Conservation (phyloP, 2,797 vertebrate species). For the Enteromius anoplus region DNA sequence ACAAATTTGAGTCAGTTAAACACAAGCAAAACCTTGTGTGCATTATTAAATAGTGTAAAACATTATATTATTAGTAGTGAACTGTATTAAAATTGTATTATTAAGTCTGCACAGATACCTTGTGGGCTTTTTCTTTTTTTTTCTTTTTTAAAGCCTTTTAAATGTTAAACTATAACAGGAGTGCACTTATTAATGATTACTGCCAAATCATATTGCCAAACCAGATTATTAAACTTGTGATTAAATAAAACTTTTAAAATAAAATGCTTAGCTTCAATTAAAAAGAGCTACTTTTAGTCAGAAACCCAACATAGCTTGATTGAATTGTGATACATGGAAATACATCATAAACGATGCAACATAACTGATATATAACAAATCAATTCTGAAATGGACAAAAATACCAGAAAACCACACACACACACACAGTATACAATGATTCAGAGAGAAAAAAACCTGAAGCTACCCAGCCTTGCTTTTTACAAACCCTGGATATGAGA, state of each 20-base stretch:
- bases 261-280: background rate
- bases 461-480: conserved; percentile 55
- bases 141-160: background rate
- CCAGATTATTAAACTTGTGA: background rate
- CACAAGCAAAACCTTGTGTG: background rate
- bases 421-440: conserved; percentile 47
- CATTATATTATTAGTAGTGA: background rate
- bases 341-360: background rate
- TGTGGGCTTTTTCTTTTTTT: too few relatives aligned
- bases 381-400: conserved; percentile 47
- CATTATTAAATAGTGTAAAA: background rate
- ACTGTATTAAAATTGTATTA: background rate
- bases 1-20: background rate
- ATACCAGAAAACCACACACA: conserved; percentile 58
- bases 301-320: background rate
- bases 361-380: conserved; percentile 20
- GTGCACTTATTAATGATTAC: background rate
- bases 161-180: background rate
- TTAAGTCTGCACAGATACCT: background rate
- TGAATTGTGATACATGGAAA: background rate
- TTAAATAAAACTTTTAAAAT: background rate
- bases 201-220: background rate
- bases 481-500: conserved; percentile 63
- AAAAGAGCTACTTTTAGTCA: background rate
- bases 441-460: conserved; percentile 54